phyloP scores from a whole-genome alignment of 2,113 vertebrate species.

The Nyctereutes procyonoides region DNA sequence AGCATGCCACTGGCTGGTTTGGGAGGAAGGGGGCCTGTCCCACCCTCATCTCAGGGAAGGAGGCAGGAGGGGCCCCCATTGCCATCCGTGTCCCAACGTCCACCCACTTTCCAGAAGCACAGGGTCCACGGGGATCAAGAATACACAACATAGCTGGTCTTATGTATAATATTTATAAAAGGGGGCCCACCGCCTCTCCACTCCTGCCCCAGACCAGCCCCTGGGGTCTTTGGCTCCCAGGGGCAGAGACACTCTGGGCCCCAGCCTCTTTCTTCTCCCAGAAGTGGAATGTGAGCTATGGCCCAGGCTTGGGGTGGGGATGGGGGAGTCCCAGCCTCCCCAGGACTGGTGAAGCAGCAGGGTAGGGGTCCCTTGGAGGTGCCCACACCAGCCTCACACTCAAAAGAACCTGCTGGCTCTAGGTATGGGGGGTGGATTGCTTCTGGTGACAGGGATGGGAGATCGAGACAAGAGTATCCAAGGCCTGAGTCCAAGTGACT shows the following conservation, averaged over 20 bases:
- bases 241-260: background rate
- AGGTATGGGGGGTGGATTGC: background rate
- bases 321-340: constrained; percentile 79
- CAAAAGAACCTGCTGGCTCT: constrained; percentile 11
- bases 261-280: background rate
- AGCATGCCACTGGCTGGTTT: constrained; percentile 30
- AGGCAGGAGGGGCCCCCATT: background rate
- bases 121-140: background rate
- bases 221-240: constrained; percentile 42
- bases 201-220: background rate
- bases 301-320: constrained; percentile 16
- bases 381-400: background rate
- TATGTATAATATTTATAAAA: constrained; percentile 80
- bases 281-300: constrained; percentile 53
- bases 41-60: background rate
- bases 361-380: background rate
- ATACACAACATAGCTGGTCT: constrained; percentile 53
- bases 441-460: background rate
- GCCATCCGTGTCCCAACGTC: background rate
- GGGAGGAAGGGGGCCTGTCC: background rate
- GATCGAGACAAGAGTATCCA: background rate
- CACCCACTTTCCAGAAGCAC: background rate
- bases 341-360: constrained; percentile 29
- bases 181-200: constrained; percentile 42
- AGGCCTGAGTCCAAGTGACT: constrained; percentile 13